Conservation (phyloP, 2,888 invertebrate species). For the Halictus quadricinctus region DNA sequence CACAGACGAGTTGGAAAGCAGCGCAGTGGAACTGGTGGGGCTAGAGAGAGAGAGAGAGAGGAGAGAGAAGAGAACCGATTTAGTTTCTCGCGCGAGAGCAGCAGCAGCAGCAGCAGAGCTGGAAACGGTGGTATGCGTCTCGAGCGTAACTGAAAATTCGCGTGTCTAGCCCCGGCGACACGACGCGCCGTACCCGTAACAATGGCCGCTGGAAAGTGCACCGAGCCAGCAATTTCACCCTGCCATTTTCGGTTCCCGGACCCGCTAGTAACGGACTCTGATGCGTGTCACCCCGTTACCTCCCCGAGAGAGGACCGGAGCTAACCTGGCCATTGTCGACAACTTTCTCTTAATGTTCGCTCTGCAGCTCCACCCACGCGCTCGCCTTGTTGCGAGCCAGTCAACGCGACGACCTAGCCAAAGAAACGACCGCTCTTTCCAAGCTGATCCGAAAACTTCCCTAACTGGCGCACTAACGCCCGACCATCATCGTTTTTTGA, state of each 20-base stretch:
- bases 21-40: not conserved
- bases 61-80: constrained; percentile 21
- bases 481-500: not conserved
- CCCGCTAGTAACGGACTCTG: constrained; percentile 29
- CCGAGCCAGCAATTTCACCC: constrained; percentile 47
- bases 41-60: not conserved
- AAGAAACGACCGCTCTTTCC: not conserved
- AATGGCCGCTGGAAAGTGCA: constrained; percentile 61
- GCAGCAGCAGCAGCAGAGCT: constrained; percentile 3
- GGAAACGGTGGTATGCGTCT: constrained; percentile 34
- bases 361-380: not conserved
- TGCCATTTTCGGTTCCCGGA: constrained; percentile 58
- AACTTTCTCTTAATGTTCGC: constrained; percentile 49
- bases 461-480: not conserved
- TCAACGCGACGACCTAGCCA: not conserved
- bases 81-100: constrained; percentile 40
- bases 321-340: constrained; percentile 48
- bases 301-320: constrained; percentile 30
- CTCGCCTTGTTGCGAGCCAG: not conserved
- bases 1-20: constrained; percentile 34
- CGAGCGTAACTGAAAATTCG: constrained; percentile 64
- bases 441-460: not conserved
- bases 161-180: constrained; percentile 43
- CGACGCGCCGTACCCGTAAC: constrained; percentile 43
- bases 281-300: constrained; percentile 56